Evolutionary conservation across 2,888 invertebrate genomes (phyloP).

Genomic region (Leptopilina myrica): DNA sequence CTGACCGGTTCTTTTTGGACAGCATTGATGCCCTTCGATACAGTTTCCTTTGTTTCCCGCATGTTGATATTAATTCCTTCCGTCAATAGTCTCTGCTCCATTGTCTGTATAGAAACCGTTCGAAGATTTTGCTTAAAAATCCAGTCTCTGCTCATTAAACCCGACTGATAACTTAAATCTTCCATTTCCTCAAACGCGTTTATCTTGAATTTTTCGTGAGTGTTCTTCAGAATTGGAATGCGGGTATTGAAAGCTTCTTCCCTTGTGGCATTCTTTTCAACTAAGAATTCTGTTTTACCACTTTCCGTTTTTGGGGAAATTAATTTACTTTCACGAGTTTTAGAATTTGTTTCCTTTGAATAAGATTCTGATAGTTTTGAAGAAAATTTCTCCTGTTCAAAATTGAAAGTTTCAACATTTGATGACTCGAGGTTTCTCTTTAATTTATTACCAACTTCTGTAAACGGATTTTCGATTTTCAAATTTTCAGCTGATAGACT

Average conservation of each 20-base stretch:
- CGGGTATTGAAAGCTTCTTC: too few relatives aligned
- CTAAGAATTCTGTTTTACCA: too few relatives aligned
- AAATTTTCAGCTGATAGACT: neutral
- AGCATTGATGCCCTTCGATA: neutral
- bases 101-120: constrained; percentile 41
- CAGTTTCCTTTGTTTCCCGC: neutral
- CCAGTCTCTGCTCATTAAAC: neutral
- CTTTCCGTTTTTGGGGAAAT: too few relatives aligned
- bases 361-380: too few relatives aligned
- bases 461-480: neutral
- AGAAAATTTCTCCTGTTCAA: too few relatives aligned
- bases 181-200: neutral
- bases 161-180: neutral
- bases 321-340: too few relatives aligned
- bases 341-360: too few relatives aligned
- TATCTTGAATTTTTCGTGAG: too few relatives aligned
- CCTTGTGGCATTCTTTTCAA: too few relatives aligned
- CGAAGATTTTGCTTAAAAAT: neutral
- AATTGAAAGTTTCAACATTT: too few relatives aligned
- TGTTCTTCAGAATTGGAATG: neutral
- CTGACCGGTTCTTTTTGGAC: neutral
- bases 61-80: constrained; percentile 43
- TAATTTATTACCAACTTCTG: too few relatives aligned
- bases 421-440: too few relatives aligned
- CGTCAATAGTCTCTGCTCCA: constrained; percentile 27